Evolutionary conservation across 2,113 vertebrate species (phyloP).

Genomic region (Hippopotamus amphibius): DNA sequence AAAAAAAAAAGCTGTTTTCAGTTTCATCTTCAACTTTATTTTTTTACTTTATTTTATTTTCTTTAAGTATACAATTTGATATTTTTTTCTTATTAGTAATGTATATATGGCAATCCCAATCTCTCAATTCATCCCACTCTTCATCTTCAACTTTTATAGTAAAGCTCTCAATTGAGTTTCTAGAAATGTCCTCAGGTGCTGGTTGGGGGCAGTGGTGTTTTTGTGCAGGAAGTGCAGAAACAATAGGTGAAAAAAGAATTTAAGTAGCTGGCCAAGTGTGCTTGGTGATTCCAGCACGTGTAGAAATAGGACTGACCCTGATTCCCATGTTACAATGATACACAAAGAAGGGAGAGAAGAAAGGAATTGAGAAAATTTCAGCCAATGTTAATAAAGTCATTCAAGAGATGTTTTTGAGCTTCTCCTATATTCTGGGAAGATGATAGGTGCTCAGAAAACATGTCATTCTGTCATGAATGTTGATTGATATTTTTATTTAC

Average conservation of each 20-base stretch:
- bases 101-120: no score
- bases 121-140: not conserved
- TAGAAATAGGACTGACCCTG: not conserved
- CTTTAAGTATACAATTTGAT: no score
- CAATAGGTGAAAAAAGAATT: not conserved
- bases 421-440: not conserved
- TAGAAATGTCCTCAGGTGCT: not conserved
- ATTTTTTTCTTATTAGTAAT: no score
- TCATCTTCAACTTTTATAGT: not conserved
- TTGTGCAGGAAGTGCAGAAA: not conserved
- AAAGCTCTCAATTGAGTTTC: not conserved
- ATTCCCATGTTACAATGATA: not conserved
- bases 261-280: not conserved
- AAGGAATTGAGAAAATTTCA: not conserved
- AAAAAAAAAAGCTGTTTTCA: not conserved
- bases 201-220: not conserved
- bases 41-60: no score
- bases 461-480: not conserved
- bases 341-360: not conserved
- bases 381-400: not conserved
- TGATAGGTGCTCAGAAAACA: not conserved
- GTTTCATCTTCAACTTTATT: not conserved
- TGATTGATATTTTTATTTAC: not conserved
- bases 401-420: not conserved
- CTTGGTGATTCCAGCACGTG: not conserved